Percentiles rank a stretch among this genome's conserved stretches.
These are phyloP conservation scores for Leptoclinus maculatus DNA, from an alignment of 2,797 vertebrate genomes.

Conservation along the genomic window DNA sequence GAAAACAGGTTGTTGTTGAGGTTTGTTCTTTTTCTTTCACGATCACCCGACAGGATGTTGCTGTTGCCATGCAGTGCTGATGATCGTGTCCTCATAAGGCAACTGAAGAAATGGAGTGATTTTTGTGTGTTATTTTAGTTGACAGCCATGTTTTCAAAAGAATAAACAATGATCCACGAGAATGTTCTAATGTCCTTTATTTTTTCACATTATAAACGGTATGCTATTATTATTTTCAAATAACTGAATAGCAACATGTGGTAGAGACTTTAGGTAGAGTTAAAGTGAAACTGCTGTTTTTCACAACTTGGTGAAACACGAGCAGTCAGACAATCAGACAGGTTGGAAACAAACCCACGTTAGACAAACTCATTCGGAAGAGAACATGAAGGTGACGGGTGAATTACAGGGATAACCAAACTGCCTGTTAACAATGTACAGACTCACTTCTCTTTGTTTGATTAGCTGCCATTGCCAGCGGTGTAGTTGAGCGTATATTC, in stretches of 20 bases:
- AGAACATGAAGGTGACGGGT: not conserved
- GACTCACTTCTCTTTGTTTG: not conserved
- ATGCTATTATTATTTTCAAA: not conserved
- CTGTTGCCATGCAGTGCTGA: not conserved
- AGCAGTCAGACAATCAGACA: not conserved
- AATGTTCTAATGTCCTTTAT: not conserved
- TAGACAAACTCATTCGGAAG: not conserved
- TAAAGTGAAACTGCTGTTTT: not conserved
- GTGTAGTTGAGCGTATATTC: too few relatives aligned
- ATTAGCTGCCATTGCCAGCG: not conserved
- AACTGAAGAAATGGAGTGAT: not conserved
- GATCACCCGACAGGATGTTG: not conserved
- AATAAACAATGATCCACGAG: not conserved
- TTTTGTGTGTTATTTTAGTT: not conserved
- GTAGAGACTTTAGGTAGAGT: not conserved
- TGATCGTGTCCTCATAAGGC: not conserved
- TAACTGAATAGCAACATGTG: not conserved
- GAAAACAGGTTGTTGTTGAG: not conserved
- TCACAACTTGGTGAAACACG: not conserved
- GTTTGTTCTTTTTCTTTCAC: constrained; percentile 2
- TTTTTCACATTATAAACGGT: not conserved
- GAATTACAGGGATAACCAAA: not conserved
- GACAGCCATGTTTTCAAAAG: not conserved
- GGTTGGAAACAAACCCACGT: not conserved
- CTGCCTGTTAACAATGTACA: not conserved